Conservation (phyloP, 2,888 invertebrate species). For the Creontiades dilutus region DNA sequence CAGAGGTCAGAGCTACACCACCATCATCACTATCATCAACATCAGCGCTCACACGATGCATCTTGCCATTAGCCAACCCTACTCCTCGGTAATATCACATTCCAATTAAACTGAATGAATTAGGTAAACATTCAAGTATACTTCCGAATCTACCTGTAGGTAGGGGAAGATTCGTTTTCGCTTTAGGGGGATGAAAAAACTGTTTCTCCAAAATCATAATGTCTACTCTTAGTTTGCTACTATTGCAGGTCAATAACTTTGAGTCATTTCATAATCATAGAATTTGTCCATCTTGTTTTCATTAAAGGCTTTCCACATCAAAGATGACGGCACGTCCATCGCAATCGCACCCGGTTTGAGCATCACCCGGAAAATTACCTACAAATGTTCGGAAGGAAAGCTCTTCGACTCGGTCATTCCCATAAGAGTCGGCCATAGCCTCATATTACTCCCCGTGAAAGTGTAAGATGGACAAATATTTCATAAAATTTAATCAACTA, state of each 20-base stretch:
- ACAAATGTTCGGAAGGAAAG: conserved; percentile 77
- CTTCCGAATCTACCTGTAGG: too few relatives aligned
- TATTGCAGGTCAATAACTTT: too few relatives aligned
- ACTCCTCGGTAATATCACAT: conserved; percentile 78
- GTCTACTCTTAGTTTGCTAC: too few relatives aligned
- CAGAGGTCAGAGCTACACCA: conserved; percentile 78
- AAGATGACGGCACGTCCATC: conserved; percentile 74
- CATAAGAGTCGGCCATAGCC: conserved; percentile 71
- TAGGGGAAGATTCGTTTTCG: too few relatives aligned
- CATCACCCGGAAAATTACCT: conserved; percentile 77
- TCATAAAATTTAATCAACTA: too few relatives aligned
- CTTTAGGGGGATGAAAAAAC: too few relatives aligned
- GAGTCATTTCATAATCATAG: too few relatives aligned
- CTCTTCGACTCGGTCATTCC: conserved; percentile 73
- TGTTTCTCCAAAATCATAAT: too few relatives aligned
- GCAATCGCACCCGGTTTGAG: conserved; percentile 78
- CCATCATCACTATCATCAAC: conserved; percentile 78
- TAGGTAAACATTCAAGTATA: too few relatives aligned
- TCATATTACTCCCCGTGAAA: conserved; percentile 72
- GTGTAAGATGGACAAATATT: conserved; percentile 71
- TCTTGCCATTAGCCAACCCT: conserved; percentile 78
- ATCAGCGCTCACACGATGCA: conserved; percentile 77
- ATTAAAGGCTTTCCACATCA: conserved; percentile 78
- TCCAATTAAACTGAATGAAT: too few relatives aligned
- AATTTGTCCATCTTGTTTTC: conserved; percentile 20